These are phyloP conservation scores for Coenonympha arcania DNA, from an alignment of 2,888 invertebrate genomes.

Conservation along the genomic window DNA sequence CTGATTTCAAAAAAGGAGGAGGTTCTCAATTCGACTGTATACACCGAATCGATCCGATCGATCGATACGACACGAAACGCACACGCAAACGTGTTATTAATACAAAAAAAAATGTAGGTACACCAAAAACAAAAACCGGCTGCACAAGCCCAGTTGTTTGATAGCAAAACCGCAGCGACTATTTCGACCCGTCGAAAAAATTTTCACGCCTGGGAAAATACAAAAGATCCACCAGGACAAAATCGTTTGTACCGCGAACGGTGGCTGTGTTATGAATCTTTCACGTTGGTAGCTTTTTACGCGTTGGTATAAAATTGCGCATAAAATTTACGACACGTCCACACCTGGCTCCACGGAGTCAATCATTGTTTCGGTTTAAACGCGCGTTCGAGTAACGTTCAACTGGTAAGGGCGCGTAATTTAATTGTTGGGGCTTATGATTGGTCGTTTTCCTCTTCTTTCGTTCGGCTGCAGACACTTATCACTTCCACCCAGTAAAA, in stretches of 20 bases:
- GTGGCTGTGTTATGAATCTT: constrained; percentile 52
- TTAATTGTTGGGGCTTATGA: constrained; percentile 2
- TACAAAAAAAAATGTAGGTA: neutral
- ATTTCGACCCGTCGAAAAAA: constrained; percentile 13
- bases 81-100: neutral
- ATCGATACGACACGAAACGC: neutral
- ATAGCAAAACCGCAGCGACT: constrained; percentile 1
- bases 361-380: constrained; percentile 69
- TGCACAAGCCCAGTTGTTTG: neutral
- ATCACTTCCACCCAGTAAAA: no score
- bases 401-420: constrained; percentile 11
- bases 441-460: neutral
- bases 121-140: neutral
- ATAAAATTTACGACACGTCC: constrained; percentile 60
- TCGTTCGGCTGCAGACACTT: neutral
- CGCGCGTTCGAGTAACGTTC: constrained; percentile 13
- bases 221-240: constrained; percentile 26
- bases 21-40: neutral
- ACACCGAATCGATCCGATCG: no score
- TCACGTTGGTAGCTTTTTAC: constrained; percentile 57
- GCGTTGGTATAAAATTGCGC: constrained; percentile 56
- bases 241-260: constrained; percentile 28
- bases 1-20: no score
- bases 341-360: constrained; percentile 49
- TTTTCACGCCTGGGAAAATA: constrained; percentile 17